Evolutionary conservation across 2,797 vertebrate species (phyloP).

Genomic region (Melanotaenia boesemani): DNA sequence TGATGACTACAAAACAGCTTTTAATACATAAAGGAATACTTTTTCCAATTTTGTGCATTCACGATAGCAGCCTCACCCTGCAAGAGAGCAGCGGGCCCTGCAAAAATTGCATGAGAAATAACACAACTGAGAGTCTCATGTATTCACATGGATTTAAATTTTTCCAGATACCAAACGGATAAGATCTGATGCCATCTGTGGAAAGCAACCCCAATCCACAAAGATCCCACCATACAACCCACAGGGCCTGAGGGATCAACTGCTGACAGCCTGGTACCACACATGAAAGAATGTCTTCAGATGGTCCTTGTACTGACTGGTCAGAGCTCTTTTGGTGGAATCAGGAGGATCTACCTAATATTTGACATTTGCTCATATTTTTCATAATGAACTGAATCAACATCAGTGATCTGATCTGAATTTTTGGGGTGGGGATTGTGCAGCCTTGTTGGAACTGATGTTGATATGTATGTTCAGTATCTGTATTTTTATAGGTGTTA

Average conservation of each 20-base stretch:
- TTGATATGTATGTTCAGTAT: background rate
- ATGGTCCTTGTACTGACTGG: too few relatives aligned
- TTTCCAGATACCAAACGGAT: background rate
- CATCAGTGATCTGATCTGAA: background rate
- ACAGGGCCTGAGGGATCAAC: too few relatives aligned
- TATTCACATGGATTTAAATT: background rate
- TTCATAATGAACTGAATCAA: too few relatives aligned
- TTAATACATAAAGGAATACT: background rate
- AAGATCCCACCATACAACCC: too few relatives aligned
- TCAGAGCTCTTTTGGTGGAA: too few relatives aligned
- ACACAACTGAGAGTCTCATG: too few relatives aligned
- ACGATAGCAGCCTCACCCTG: background rate
- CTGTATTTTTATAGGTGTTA: background rate
- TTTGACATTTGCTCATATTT: too few relatives aligned
- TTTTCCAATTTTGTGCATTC: background rate
- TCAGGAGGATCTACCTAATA: too few relatives aligned
- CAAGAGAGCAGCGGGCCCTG: background rate
- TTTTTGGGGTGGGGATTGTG: background rate
- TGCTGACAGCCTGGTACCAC: too few relatives aligned
- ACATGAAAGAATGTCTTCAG: too few relatives aligned
- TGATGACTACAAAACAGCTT: background rate
- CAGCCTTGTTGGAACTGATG: background rate
- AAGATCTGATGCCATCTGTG: too few relatives aligned
- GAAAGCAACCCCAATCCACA: too few relatives aligned
- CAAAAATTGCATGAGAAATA: background rate